Evolutionary conservation across 2,113 vertebrate genomes (phyloP), one percentile per base, ranked within the genome.

Genomic region (Thamnophis sirtalis): DNA sequence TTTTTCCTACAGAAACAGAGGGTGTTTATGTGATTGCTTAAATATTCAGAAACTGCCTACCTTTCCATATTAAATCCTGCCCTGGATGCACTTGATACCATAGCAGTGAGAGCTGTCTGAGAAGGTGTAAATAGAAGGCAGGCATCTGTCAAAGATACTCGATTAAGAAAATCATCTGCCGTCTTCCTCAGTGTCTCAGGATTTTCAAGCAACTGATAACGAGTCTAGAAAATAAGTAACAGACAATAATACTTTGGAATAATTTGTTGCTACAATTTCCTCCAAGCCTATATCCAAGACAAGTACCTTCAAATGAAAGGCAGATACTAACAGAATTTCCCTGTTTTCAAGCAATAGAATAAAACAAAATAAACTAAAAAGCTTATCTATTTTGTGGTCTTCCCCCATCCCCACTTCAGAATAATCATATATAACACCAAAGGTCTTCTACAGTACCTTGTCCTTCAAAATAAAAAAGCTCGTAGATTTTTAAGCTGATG

Each of bases 21-120:
- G 9, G 26, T 85, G 22, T 50, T 85, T 63, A 43, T 38, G 11
- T 22, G 91, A 38, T 26, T 93, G 90, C 90, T 84, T 8, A 11
- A 3, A 28, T 51, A 0, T 1, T 89, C 73, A 86, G 3, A 92
- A 89, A 94, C 91, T 89, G 0, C 86, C 8, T 97, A 99, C 99
- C 98, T 98, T 97, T 99, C 99, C 97, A 99, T 98, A 96, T 95
- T 98, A 95, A 99, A 98, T 89, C 98, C 98, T 89, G 98, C 98
- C 94, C 98, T 98, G 11, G 98, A 98, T 3, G 98, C 98, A 89
- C 98, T 99, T 91, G 98, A 98, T 86, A 99, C 95, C 92, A 99
- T 96, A 0, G 99, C 98, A 2, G 98, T 97, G 6, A 99, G 97
- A 95, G 98, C 99, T 0, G 99, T 98, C 94, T 99, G 98, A 1